phyloP scores from a whole-genome alignment of 2,888 invertebrate genomes.

The Selenia dentaria region DNA sequence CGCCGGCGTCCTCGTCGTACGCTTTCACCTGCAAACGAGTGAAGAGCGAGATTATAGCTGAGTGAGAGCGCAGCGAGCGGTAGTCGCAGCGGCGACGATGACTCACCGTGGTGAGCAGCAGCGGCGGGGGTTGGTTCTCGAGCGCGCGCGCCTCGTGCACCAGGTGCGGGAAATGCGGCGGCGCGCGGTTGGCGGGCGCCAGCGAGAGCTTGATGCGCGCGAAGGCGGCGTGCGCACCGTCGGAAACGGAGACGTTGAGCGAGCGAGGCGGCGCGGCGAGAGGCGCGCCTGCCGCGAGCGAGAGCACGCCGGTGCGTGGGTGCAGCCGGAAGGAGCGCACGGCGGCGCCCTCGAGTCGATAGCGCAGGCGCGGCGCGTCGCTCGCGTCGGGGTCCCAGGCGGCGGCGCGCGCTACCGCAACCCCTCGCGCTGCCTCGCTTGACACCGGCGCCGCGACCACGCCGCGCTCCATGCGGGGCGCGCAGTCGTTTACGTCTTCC shows the following conservation, averaged over 20 bases:
- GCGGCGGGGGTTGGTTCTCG: conserved; percentile 92
- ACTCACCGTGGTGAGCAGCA: conserved; percentile 87
- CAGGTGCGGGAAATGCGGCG: conserved; percentile 91
- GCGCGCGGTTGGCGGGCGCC: conserved; percentile 90
- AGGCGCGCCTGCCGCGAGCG: conserved; percentile 65
- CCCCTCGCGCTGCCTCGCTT: conserved; percentile 92
- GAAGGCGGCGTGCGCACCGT: conserved; percentile 97
- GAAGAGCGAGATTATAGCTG: too few relatives aligned
- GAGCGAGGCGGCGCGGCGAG: conserved; percentile 84
- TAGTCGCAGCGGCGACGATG: too few relatives aligned
- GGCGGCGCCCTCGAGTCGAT: conserved; percentile 87
- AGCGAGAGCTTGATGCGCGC: conserved; percentile 92
- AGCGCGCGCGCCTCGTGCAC: conserved; percentile 91
- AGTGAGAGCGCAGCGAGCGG: too few relatives aligned
- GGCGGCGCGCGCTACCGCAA: conserved; percentile 94
- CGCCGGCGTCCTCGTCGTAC: conserved; percentile 92
- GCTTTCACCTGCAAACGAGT: conserved; percentile 88
- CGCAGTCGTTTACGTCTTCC: conserved; percentile 95
- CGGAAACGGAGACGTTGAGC: conserved; percentile 97
- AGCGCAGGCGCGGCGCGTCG: conserved; percentile 90
- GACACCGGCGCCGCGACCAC: conserved; percentile 92
- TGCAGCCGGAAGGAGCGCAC: conserved; percentile 55
- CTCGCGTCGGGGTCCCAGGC: conserved; percentile 95
- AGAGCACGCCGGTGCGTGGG: conserved; percentile 60
- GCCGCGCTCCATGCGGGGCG: conserved; percentile 93